Percentiles rank a stretch among this genome's conserved stretches.
phyloP scores from a whole-genome alignment of 2,888 invertebrate species.

The Cantharis rustica region DNA sequence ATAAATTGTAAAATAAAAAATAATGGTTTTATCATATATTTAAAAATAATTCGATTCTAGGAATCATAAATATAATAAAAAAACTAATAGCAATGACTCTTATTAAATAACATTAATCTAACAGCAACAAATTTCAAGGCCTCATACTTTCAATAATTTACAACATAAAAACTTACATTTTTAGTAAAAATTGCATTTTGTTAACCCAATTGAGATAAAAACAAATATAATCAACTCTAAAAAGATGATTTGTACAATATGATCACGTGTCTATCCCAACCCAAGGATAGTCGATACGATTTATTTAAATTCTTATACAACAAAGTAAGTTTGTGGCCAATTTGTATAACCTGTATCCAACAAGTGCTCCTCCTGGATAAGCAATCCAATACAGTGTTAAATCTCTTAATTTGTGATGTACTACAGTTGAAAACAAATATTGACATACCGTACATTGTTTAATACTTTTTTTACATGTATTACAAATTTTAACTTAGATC shows the following conservation, averaged over 20 bases:
- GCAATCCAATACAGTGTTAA: background rate
- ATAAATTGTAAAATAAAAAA: background rate
- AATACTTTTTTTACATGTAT: background rate
- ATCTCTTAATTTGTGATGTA: background rate
- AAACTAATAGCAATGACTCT: background rate
- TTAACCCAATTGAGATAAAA: background rate
- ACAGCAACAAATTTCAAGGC: background rate
- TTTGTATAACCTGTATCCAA: background rate
- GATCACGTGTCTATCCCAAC: background rate
- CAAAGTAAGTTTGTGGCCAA: background rate
- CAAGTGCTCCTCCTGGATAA: background rate
- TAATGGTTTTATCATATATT: background rate
- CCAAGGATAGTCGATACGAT: background rate
- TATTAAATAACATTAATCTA: background rate
- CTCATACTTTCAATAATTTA: background rate
- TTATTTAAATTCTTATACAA: background rate
- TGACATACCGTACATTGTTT: background rate
- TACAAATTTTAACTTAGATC: background rate
- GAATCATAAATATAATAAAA: background rate
- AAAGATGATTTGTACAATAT: background rate
- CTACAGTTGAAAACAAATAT: background rate
- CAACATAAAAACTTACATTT: background rate
- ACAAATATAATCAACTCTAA: background rate
- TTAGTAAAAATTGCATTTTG: background rate
- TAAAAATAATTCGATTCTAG: background rate